Percentiles rank a stretch among this genome's conserved stretches.
Conservation (phyloP, 2,797 vertebrate genomes). For the Tapirus indicus region DNA sequence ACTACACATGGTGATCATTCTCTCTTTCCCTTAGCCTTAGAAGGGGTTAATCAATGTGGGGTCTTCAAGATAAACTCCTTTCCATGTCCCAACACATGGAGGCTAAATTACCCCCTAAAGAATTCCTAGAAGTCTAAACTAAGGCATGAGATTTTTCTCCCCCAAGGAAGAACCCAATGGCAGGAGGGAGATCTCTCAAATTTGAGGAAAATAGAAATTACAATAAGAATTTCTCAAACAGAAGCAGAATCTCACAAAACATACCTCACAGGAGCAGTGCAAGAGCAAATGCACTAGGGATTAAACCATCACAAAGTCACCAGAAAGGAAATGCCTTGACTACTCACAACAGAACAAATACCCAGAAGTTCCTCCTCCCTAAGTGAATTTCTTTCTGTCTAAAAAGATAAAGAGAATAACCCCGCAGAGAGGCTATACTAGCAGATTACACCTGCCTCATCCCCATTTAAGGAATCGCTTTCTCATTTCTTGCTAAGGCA, state of each 20-base stretch:
- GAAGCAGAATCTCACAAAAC: slow-evolving; percentile 16
- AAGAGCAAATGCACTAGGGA: not conserved
- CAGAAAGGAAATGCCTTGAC: slow-evolving; percentile 42
- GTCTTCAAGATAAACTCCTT: slow-evolving; percentile 42
- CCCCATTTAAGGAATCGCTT: not conserved
- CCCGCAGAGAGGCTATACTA: not conserved
- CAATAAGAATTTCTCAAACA: slow-evolving; percentile 23
- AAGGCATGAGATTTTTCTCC: not conserved
- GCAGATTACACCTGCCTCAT: not conserved
- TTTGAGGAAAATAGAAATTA: slow-evolving; percentile 28
- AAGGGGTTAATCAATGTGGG: not conserved
- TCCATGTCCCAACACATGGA: not conserved
- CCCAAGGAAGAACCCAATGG: not conserved
- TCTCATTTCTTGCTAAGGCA: slow-evolving; percentile 14
- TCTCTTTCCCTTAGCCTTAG: not conserved
- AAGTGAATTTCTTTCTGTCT: slow-evolving; percentile 16
- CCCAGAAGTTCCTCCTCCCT: slow-evolving; percentile 2
- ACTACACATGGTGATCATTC: not conserved
- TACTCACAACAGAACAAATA: slow-evolving; percentile 21
- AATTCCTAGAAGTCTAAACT: slow-evolving; percentile 46
- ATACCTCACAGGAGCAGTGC: not conserved
- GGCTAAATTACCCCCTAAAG: slow-evolving; percentile 30
- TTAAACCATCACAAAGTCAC: slow-evolving; percentile 15
- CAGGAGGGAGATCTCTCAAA: not conserved
- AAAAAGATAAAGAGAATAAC: not conserved